These are phyloP conservation scores for Phyllopteryx taeniolatus DNA, from an alignment of 2,113 vertebrate species.

Conservation along the genomic window DNA sequence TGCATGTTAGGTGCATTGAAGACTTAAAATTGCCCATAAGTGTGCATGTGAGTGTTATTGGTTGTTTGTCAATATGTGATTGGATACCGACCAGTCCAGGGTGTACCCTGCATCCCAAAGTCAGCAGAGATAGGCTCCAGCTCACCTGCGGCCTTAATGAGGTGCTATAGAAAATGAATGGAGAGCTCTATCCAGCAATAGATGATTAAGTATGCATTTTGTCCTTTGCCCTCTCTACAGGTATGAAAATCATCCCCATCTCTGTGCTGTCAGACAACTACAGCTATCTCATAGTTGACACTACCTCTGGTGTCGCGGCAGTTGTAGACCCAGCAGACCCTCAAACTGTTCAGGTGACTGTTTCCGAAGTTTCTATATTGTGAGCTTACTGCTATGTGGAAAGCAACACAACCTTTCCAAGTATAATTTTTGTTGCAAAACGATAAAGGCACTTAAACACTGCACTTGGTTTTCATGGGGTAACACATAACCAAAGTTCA, in stretches of 20 bases:
- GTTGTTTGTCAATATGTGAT: background rate
- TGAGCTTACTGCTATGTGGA: background rate
- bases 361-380: background rate
- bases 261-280: conserved; percentile 93
- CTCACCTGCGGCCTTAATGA: background rate
- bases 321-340: conserved; percentile 92
- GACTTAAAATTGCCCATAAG: background rate
- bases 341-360: conserved; percentile 83
- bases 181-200: background rate
- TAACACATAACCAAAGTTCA: too few species aligned
- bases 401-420: background rate
- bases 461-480: too few species aligned
- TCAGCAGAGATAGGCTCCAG: background rate
- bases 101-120: background rate
- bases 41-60: background rate
- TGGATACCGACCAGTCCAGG: too few species aligned
- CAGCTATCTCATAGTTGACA: conserved; percentile 94
- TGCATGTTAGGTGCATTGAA: background rate
- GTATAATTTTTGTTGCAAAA: background rate
- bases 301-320: conserved; percentile 76
- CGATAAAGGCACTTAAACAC: background rate
- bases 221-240: conserved; percentile 58
- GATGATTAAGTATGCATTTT: background rate
- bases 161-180: background rate
- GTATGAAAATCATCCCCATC: conserved; percentile 92